Evolutionary conservation across 2,113 vertebrate genomes (phyloP), one percentile per base, ranked within the genome.

Genomic region (Anas platyrhynchos): DNA sequence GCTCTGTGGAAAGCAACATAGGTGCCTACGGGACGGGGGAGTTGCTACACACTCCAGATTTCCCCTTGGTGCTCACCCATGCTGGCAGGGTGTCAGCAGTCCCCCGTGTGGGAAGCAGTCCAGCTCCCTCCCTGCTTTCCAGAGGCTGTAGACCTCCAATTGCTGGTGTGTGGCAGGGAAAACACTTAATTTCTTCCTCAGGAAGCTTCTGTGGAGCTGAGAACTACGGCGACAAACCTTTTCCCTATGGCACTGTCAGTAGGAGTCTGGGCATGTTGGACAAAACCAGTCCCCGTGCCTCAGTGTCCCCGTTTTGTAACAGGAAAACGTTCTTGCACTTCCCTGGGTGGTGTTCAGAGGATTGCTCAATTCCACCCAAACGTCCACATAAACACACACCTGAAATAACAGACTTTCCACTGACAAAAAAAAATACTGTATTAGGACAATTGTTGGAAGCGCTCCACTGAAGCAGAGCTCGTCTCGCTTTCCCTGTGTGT

Each of bases 201-300:
- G 29, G 56, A 48, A 38, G 50, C 68, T 71, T 71, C 68, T 20
- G 16, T 34, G 11, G 68, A 91, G 38, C 61, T 17, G 29, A 88
- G 52, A 44, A 41, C 0, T 7, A 34, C 75, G n/a, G 82, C 88
- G 43, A 6, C 93, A 90, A 75, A 13, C 83, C 43, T 54, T 93
- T 46, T 80, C 84, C 54, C 36, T 68, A 26, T 6, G 72, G 38
- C 7, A 8, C 3, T 79, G 8, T 13, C 50, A 61, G 23, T 0
- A 58, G 32, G 1, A 56, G 13, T 16, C 59, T n/a, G 20, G 86
- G 27, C 1, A 3, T 31, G 41, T 59, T 0, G 1, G n/a, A 59
- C 29, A 63, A 82, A 84, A 54, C 8, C 34, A 58, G 38, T 17
- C 10, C 12, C 32, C 0, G 0, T 43, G 46, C 54, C n/a, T 66